Conservation (phyloP, 2,797 vertebrate species). For the Hydrophis major region DNA sequence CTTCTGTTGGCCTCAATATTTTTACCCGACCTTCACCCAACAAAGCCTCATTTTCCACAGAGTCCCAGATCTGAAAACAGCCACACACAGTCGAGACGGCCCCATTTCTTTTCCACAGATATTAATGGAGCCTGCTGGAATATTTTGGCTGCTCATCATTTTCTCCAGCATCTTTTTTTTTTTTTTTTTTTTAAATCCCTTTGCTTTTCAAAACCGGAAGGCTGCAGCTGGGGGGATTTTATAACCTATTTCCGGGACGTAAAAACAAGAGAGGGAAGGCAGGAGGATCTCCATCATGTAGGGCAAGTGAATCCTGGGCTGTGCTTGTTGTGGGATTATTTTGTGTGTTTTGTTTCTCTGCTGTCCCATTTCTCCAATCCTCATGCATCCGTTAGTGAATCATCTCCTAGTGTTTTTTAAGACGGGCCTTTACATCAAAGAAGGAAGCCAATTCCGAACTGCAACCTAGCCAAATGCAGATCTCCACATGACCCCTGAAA, state of each 20-base stretch:
- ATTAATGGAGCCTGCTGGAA: slow-evolving; percentile 1
- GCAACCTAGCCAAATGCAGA: too few species aligned
- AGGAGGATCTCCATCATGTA: not conserved
- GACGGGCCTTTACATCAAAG: not conserved
- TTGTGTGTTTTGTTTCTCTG: too few species aligned
- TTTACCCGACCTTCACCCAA: not conserved
- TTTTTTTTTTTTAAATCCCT: not conserved
- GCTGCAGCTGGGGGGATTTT: slow-evolving; percentile 41
- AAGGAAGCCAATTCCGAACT: not conserved
- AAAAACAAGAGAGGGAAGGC: not conserved
- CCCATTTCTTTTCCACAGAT: not conserved
- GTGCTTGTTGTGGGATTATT: not conserved
- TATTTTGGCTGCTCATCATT: slow-evolving; percentile 49
- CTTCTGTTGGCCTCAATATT: not conserved
- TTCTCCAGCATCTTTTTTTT: not conserved
- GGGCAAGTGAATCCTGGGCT: not conserved
- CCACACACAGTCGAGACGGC: not conserved
- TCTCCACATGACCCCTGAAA: too few species aligned
- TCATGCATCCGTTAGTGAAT: not conserved
- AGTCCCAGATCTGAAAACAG: not conserved
- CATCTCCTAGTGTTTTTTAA: not conserved
- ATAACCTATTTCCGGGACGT: not conserved
- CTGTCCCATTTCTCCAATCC: not conserved
- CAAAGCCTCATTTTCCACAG: not conserved
- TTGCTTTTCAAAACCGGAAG: slow-evolving; percentile 12